A percentile compares a stretch with the other conserved stretches of the same genome.
phyloP scores from a whole-genome alignment of 2,113 vertebrate genomes.

The Neolamprologus modestus region DNA sequence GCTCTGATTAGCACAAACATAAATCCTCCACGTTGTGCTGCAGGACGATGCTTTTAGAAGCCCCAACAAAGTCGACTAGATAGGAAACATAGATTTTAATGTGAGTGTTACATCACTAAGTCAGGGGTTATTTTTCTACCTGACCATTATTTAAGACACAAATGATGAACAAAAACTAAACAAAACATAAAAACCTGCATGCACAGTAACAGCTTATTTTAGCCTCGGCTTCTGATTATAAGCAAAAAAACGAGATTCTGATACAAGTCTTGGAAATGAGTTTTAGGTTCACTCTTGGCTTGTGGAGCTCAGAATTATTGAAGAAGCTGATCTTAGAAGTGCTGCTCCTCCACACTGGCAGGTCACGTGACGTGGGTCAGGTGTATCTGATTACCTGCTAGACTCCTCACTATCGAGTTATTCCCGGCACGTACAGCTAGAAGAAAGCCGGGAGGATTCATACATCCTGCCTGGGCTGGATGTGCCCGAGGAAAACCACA shows the following conservation, averaged over 20 bases:
- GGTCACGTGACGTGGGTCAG: background rate
- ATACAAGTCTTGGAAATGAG: background rate
- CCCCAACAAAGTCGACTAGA: background rate
- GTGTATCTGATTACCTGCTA: background rate
- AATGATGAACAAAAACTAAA: background rate
- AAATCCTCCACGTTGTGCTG: background rate
- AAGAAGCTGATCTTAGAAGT: background rate
- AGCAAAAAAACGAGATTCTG: background rate
- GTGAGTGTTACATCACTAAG: background rate
- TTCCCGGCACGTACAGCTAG: background rate
- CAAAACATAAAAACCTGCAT: accelerated
- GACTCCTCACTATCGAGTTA: background rate
- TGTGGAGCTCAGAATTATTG: background rate
- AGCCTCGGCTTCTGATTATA: background rate
- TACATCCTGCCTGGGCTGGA: background rate
- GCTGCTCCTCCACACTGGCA: background rate
- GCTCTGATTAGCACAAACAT: no score
- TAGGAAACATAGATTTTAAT: background rate
- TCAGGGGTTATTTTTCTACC: background rate
- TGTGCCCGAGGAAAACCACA: background rate
- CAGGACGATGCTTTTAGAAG: background rate
- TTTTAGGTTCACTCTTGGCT: background rate
- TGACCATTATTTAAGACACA: background rate
- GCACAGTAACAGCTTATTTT: background rate
- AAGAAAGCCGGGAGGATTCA: accelerated